Base-by-base conservation (phyloP, 2,113 vertebrate genomes). In the Machaerirhynchus nigripectus region DNA sequence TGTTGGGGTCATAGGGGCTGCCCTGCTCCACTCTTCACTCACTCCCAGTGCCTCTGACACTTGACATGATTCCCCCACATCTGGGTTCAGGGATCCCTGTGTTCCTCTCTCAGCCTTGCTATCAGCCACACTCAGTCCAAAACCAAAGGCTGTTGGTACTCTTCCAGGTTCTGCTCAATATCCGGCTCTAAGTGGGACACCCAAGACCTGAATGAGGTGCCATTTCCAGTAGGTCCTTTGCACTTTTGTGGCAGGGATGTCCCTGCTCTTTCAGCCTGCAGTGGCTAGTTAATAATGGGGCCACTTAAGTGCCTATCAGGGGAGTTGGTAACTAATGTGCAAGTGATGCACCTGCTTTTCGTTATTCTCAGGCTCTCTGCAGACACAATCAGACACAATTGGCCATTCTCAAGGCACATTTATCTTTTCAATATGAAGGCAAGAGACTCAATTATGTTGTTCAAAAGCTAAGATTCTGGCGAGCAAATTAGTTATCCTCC, bases 341-440 rank as follows among this genome's bases (percentile, higher is more conserved):
- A 73, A 90, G 75, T 33, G 75, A 91, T 84, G 74, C 67, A 87
- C 71, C 77, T 84, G 85, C 57, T 61, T 91, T 89, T 68, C 4
- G 0, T 88, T 89, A 74, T 91, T 90, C 85, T 91, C 86, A n/a
- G 79, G 40, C 83, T 89, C 90, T 94, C 83, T 2, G 26, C 79
- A 96, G 83, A 65, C 88, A 95, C 77, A 87, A 42, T 90, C 93
- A 96, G 69, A 65, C 87, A 80, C 87, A 93, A 95, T 76, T 93
- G 90, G 83, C 91, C 84, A 76, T 77, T 90, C 83, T 93, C 74
- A 60, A 94, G 90, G 71, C 75, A 95, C 95, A 96, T 97, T 97
- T 95, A 91, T 96, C 93, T 95, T 94, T 87, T 82, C 68, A 91
- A 90, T 91, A 90, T 89, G 92, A 95, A 96, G 75, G 93, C 69